phyloP scores from a whole-genome alignment of 2,113 vertebrate genomes.

The Xerus inauris region DNA sequence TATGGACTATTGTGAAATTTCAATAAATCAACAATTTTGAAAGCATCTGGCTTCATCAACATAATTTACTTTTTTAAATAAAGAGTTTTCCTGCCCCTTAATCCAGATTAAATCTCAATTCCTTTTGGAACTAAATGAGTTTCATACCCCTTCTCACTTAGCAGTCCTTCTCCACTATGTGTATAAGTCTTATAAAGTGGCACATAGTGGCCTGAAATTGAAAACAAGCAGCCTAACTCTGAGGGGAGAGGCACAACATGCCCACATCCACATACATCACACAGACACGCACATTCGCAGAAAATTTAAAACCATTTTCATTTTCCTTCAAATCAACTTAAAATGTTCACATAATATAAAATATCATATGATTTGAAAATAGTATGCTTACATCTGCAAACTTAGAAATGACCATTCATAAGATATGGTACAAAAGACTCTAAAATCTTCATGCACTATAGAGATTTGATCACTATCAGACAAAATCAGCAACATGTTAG shows the following conservation, averaged over 20 bases:
- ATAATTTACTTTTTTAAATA: not conserved
- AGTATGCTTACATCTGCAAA: not conserved
- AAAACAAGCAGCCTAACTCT: not conserved
- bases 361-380: not conserved
- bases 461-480: not conserved
- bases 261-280: not conserved
- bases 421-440: not conserved
- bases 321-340: not conserved
- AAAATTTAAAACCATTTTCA: not conserved
- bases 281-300: not conserved
- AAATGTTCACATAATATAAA: not conserved
- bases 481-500: not conserved
- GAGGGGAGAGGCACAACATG: not conserved
- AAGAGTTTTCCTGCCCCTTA: not conserved
- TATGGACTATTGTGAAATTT: not conserved
- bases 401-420: not conserved
- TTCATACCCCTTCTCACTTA: not conserved
- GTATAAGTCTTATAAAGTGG: not conserved
- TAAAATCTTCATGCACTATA: accelerated
- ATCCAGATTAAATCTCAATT: not conserved
- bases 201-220: not conserved
- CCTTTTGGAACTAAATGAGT: not conserved
- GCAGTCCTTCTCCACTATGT: not conserved
- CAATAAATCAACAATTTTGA: not conserved
- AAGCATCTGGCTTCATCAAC: not conserved